These are phyloP conservation scores for Enteromius mattozi DNA, from an alignment of 2,797 vertebrate genomes.

Conservation along the genomic window DNA sequence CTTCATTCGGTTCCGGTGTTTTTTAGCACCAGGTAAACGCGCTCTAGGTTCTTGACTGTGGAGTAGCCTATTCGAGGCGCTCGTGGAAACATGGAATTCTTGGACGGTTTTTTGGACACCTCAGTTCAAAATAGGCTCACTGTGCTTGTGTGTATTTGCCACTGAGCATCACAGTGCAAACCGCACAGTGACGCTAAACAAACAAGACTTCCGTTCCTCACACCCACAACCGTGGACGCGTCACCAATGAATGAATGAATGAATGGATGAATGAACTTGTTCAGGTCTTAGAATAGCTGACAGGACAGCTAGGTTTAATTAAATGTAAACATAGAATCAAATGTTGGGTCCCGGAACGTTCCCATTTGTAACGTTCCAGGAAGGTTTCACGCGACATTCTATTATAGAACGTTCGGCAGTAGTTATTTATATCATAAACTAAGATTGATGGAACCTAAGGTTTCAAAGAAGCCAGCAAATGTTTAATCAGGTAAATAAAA, in stretches of 20 bases:
- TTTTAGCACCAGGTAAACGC: neutral
- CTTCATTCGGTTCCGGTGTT: neutral
- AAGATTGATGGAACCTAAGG: neutral
- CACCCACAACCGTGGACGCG: slow-evolving; percentile 10
- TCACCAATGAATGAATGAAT: slow-evolving; percentile 28
- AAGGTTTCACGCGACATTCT: neutral
- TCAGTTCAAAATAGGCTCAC: slow-evolving; percentile 16
- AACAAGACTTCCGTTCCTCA: slow-evolving; percentile 39
- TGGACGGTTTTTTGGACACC: neutral
- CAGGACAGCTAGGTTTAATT: neutral
- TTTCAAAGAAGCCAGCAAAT: neutral
- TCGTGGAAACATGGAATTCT: slow-evolving; percentile 41
- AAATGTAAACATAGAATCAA: neutral
- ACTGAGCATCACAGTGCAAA: slow-evolving; percentile 31
- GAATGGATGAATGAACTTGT: slow-evolving; percentile 22
- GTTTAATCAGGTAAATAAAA: neutral
- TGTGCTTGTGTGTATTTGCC: slow-evolving; percentile 3
- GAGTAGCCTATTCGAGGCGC: neutral
- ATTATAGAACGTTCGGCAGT: neutral
- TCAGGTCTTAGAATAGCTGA: slow-evolving; percentile 9
- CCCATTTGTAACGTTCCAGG: neutral
- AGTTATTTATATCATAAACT: neutral
- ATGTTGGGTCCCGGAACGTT: neutral
- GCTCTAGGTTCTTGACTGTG: neutral
- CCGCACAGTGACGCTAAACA: slow-evolving; percentile 43